phyloP scores from a whole-genome alignment of 1,140 invertebrate genomes.

The Zeugodacus cucurbitae region DNA sequence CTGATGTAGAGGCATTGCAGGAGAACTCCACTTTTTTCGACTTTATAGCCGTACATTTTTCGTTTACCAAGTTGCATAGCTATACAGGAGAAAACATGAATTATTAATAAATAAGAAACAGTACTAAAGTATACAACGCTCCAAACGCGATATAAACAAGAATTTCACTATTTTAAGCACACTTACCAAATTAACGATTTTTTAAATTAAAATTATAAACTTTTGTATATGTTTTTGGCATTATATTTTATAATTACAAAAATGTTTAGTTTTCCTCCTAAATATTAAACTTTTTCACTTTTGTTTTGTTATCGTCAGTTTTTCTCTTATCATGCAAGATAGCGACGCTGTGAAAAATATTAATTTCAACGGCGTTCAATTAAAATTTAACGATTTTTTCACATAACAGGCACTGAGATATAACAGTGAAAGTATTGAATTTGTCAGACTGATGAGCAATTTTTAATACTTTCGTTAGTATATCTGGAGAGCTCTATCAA shows the following conservation, averaged over 20 bases:
- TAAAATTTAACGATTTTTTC: neutral
- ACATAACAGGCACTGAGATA: neutral
- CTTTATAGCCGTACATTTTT: neutral
- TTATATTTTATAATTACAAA: neutral
- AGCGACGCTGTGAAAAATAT: neutral
- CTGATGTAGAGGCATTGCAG: neutral
- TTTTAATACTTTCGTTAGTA: too few species aligned
- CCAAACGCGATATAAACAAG: neutral
- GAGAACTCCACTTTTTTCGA: neutral
- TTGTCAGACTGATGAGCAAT: too few species aligned
- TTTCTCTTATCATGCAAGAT: neutral
- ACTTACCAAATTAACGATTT: neutral
- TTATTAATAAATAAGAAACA: neutral
- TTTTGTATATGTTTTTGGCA: neutral
- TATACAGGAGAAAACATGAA: neutral
- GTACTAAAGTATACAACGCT: neutral
- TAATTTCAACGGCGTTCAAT: neutral
- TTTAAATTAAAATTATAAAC: neutral
- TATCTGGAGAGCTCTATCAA: too few species aligned
- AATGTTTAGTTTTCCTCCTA: neutral
- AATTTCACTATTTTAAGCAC: too few species aligned
- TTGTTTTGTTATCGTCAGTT: slow-evolving; percentile 15
- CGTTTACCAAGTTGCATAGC: neutral
- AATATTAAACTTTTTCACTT: neutral
- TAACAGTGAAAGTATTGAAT: too few species aligned